These are phyloP conservation scores for Nothocercus julius DNA, from an alignment of 2,113 vertebrate genomes.

Conservation along the genomic window DNA sequence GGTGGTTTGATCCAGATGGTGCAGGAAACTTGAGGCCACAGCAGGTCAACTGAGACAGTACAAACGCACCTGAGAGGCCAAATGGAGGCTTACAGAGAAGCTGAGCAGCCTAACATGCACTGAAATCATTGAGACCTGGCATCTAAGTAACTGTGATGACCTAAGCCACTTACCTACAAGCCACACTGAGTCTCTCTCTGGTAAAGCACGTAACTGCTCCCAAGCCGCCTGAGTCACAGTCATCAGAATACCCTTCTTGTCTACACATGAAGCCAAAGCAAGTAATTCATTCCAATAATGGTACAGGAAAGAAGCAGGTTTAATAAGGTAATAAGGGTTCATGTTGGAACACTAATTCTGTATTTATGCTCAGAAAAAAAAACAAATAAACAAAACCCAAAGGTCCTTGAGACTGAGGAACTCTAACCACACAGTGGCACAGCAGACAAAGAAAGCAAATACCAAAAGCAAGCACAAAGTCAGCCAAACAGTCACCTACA, in stretches of 20 bases:
- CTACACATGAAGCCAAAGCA: background rate
- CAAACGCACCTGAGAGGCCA: background rate
- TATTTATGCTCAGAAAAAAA: background rate
- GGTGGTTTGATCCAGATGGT: background rate
- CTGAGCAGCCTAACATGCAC: background rate
- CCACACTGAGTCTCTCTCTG: background rate
- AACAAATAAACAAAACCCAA: background rate
- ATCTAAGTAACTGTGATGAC: background rate
- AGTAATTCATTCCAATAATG: fast-evolving
- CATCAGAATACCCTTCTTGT: background rate
- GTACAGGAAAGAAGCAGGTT: background rate
- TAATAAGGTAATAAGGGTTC: background rate
- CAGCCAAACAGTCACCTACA: background rate
- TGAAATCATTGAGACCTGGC: background rate
- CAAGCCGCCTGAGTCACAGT: background rate
- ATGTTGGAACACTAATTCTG: background rate
- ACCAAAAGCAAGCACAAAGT: background rate
- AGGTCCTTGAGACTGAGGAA: background rate
- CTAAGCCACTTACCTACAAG: background rate
- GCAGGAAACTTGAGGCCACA: background rate
- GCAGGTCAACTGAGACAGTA: background rate
- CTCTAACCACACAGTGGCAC: background rate
- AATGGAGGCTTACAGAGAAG: fast-evolving
- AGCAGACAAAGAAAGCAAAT: background rate
- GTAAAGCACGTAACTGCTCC: background rate